Evolutionary conservation across 2,888 invertebrate species (phyloP), one percentile per base, ranked within the genome.

Genomic region (Lasiommata megera): DNA sequence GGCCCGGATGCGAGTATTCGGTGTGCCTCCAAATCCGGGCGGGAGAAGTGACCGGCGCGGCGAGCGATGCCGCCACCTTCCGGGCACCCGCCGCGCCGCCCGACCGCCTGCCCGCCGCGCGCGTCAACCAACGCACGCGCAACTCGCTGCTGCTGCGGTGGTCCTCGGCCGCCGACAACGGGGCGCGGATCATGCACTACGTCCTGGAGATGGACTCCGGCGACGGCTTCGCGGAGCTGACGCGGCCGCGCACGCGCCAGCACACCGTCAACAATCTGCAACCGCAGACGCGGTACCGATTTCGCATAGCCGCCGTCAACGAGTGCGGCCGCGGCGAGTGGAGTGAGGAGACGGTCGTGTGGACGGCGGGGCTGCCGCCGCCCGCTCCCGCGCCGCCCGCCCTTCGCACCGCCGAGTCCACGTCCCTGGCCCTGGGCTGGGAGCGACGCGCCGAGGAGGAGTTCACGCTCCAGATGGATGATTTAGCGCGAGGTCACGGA

Each of bases 1-100:
- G 94, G 78, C 97, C 97, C 11, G 96, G 96, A n/a, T 95, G 95
- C 77, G 96, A 96, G 77, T 97, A 97, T 85, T 94, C 95, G 60
- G 94, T 97, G 67, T 95, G 96, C 72, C 90, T 96, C 65, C 95
- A 95, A 82, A 95, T 96, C 68, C 93, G 94, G 72, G 84, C 95
- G 63, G 95, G 96, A 66, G 94, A 94, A 74, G 77, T 95, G 63
- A 93, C 94, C 64, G 96, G 96, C 52, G 93, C 93, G 37, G 93
- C 95, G 7, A 95, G 96, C 60, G 95, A 95, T 73, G 94, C 96
- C 55, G 93, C 94, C 60, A 94, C 94, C 67, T 97, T 97, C 88
- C 93, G 93, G 65, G 97, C 97, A 31, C 94, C 94, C 17, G 82
- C 95, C 58, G 96, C 96, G 76, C 95, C 95, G 71, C 97, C 97